These are phyloP conservation scores for Scrobipalpa atriplicella DNA, from an alignment of 2,888 invertebrate species.

Conservation along the genomic window DNA sequence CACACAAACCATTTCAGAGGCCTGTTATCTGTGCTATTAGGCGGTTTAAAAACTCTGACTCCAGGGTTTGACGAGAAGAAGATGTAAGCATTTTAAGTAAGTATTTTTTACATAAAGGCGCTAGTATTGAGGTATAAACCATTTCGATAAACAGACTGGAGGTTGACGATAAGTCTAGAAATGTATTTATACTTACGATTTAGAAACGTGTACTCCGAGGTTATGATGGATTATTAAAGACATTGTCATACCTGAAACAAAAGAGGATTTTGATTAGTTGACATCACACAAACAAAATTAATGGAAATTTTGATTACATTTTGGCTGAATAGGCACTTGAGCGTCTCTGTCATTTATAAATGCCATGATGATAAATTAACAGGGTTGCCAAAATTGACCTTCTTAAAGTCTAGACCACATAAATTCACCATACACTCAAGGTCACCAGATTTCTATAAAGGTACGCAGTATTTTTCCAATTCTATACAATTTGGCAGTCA, in stretches of 20 bases:
- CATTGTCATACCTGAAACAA: conserved; percentile 45
- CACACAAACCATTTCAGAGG: too few relatives aligned
- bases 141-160: background rate
- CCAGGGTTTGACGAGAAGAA: too few relatives aligned
- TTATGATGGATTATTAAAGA: background rate
- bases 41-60: too few relatives aligned
- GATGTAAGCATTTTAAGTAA: background rate
- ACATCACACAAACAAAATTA: background rate
- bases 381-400: background rate
- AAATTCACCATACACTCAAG: too few relatives aligned
- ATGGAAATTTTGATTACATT: background rate
- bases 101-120: too few relatives aligned
- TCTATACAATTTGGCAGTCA: conserved; percentile 10
- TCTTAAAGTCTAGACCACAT: background rate
- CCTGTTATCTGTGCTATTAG: too few relatives aligned
- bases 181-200: conserved; percentile 7
- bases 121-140: too few relatives aligned
- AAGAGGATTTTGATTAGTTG: conserved; percentile 21
- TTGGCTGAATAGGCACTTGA: background rate
- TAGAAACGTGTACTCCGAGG: background rate
- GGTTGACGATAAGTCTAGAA: background rate
- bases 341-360: background rate
- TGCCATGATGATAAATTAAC: background rate
- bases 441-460: background rate
- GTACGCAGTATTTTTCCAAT: background rate